phyloP scores from a whole-genome alignment of 92 coral and sea anemone genomes.

The Parazoanthus swiftii region DNA sequence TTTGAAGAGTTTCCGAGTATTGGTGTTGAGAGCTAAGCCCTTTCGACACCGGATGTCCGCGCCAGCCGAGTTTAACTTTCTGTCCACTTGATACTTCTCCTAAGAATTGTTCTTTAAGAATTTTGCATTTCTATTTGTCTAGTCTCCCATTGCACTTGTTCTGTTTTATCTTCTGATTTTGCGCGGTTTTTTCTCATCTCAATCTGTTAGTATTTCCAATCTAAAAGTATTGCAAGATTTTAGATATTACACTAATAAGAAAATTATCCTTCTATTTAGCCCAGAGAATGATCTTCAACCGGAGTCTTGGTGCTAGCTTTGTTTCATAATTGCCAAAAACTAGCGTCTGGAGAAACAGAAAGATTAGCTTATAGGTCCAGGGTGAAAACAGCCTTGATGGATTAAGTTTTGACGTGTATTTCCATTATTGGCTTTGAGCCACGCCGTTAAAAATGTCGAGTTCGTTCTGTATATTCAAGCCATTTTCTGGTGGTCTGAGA shows the following conservation, averaged over 20 bases:
- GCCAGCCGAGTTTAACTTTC: too few relatives aligned
- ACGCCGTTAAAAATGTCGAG: background rate
- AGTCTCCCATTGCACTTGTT: background rate
- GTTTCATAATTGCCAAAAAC: background rate
- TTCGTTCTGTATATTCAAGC: background rate
- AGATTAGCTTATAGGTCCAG: slow-evolving; percentile 1
- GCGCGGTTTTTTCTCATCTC: background rate
- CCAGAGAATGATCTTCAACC: background rate
- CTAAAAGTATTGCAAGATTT: background rate
- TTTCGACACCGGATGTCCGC: too few relatives aligned
- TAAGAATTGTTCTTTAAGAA: too few relatives aligned
- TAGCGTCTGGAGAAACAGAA: slow-evolving; percentile 27
- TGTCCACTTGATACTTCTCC: too few relatives aligned
- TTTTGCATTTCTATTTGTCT: background rate
- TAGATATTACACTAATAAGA: background rate
- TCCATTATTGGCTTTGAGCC: background rate
- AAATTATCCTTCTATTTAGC: background rate
- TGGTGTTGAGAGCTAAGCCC: too few relatives aligned
- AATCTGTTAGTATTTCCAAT: background rate
- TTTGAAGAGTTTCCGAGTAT: too few relatives aligned
- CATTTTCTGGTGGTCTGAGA: background rate
- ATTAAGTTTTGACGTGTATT: background rate
- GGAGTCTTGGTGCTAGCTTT: slow-evolving; percentile 6
- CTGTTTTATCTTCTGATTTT: background rate
- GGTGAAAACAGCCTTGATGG: background rate